Conservation (phyloP, 2,113 vertebrate genomes). For the Sphyrna mokarran region DNA sequence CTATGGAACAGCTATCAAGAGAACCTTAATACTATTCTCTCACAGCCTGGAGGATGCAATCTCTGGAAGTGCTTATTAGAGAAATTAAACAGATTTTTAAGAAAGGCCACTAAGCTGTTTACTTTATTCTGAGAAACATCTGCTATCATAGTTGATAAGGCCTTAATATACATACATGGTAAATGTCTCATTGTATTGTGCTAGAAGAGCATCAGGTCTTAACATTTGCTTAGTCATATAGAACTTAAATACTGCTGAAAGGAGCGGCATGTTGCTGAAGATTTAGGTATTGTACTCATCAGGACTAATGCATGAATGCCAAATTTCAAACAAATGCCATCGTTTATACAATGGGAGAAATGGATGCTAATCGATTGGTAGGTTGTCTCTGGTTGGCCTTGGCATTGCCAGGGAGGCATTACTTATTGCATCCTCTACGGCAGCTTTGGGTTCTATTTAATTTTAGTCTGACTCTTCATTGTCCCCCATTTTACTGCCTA, state of each 20-base stretch:
- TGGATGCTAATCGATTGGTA: too few species aligned
- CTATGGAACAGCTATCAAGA: background rate
- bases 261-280: too few species aligned
- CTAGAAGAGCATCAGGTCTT: background rate
- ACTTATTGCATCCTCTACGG: too few species aligned
- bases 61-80: background rate
- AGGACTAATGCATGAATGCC: too few species aligned
- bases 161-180: background rate
- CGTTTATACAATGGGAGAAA: too few species aligned
- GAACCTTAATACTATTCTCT: background rate
- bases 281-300: too few species aligned
- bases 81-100: constrained; percentile 3
- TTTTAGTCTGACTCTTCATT: background rate
- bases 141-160: background rate
- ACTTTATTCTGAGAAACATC: background rate
- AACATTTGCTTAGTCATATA: background rate
- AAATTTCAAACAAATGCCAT: too few species aligned
- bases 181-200: background rate
- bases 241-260: too few species aligned
- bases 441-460: background rate
- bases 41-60: background rate
- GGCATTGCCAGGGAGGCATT: too few species aligned
- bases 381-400: too few species aligned
- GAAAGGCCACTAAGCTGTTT: background rate
- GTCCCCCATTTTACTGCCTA: background rate